Percentiles rank a stretch among this genome's conserved stretches.
Evolutionary conservation across 92 coral and sea anemone genomes (phyloP).

Genomic region (Umimayanthus chanpuru): DNA sequence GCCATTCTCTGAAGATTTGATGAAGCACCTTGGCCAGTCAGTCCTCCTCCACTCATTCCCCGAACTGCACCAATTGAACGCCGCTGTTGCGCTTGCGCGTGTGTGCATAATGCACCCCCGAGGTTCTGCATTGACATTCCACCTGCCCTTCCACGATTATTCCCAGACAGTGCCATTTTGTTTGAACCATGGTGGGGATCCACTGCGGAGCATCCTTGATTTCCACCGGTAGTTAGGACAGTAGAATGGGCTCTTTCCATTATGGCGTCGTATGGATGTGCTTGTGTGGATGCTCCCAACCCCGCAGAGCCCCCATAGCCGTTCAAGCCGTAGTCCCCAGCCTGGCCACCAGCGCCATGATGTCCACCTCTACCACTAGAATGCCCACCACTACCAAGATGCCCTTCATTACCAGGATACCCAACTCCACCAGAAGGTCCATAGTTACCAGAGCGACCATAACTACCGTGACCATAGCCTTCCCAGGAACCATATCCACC

Average conservation of each 20-base stretch:
- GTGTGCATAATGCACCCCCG: background rate
- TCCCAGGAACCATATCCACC: slow-evolving; percentile 15
- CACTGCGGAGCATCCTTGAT: background rate
- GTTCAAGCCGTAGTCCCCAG: background rate
- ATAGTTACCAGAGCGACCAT: background rate
- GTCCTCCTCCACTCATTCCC: background rate
- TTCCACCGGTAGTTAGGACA: background rate
- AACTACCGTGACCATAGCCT: background rate
- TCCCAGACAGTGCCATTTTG: background rate
- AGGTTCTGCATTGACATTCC: background rate
- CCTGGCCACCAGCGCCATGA: background rate
- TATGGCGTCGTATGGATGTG: slow-evolving; percentile 21
- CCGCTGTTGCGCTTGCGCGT: background rate
- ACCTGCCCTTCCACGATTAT: background rate
- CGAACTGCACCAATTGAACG: background rate
- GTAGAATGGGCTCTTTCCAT: slow-evolving; percentile 39
- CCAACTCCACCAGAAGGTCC: slow-evolving; percentile 13
- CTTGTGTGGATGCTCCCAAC: background rate
- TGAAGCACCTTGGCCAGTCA: background rate
- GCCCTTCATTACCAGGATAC: background rate
- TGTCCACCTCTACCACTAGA: background rate
- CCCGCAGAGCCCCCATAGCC: background rate
- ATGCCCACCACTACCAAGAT: background rate
- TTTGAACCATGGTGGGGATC: background rate
- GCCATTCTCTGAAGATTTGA: background rate